Evolutionary conservation across 1,140 invertebrate species (phyloP).

Genomic region (Leptinotarsa texana): DNA sequence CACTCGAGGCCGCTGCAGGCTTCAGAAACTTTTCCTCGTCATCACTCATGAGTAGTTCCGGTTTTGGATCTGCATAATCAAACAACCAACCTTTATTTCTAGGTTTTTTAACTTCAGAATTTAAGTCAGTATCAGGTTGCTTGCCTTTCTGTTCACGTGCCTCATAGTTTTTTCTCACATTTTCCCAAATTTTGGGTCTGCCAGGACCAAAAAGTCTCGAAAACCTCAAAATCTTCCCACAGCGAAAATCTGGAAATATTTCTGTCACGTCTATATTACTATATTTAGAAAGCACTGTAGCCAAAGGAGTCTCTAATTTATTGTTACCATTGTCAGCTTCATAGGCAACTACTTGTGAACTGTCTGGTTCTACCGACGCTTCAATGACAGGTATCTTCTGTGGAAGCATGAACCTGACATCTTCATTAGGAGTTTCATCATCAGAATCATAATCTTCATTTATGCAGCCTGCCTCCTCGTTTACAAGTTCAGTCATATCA

Average conservation of each 20-base stretch:
- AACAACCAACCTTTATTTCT: conserved; percentile 65
- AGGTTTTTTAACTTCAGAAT: conserved; percentile 65
- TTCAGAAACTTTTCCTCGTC: conserved; percentile 69
- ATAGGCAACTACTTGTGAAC: background rate
- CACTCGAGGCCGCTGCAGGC: conserved; percentile 63
- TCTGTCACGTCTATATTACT: conserved; percentile 86
- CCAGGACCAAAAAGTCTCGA: conserved; percentile 91
- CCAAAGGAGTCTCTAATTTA: conserved; percentile 86
- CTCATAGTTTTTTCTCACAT: conserved; percentile 75
- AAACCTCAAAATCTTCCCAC: conserved; percentile 88
- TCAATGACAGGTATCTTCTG: conserved; percentile 57
- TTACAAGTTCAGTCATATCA: conserved; percentile 88
- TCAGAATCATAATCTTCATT: conserved; percentile 64
- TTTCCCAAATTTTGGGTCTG: conserved; percentile 92
- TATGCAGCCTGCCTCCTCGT: conserved; percentile 62
- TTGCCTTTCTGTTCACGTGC: conserved; percentile 60
- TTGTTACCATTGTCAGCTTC: conserved; percentile 58
- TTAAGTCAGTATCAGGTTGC: conserved; percentile 65
- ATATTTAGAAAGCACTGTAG: conserved; percentile 94
- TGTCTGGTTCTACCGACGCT: background rate
- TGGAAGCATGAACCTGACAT: conserved; percentile 75
- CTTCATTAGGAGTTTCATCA: conserved; percentile 63
- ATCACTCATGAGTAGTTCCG: conserved; percentile 66
- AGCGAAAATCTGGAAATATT: conserved; percentile 91
- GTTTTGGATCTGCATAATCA: conserved; percentile 64